Percentiles rank a stretch among this genome's conserved stretches.
These are phyloP conservation scores for Eulemur rubriventer DNA, from an alignment of 2,797 vertebrate genomes.

Conservation along the genomic window DNA sequence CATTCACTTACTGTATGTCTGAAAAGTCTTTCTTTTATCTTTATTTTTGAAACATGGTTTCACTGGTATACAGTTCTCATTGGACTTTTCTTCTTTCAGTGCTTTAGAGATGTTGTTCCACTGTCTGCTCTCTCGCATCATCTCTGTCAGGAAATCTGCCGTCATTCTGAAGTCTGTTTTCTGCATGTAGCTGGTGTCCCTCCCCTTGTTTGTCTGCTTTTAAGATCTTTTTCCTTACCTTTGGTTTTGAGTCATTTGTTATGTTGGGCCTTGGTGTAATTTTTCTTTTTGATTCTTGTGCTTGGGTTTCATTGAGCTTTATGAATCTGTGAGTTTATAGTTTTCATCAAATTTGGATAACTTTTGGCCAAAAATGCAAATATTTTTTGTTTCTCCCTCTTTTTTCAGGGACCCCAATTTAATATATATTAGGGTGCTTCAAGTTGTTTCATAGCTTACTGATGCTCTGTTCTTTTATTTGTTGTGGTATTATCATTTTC, in stretches of 20 bases:
- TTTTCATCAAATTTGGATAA: background rate
- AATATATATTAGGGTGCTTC: rapidly evolving
- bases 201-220: background rate
- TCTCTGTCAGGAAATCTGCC: background rate
- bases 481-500: background rate
- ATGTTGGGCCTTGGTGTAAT: background rate
- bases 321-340: background rate
- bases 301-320: background rate
- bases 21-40: background rate
- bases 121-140: rapidly evolving
- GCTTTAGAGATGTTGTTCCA: rapidly evolving
- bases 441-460: background rate
- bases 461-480: background rate
- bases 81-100: background rate
- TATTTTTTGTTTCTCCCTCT: background rate
- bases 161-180: background rate
- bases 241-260: background rate
- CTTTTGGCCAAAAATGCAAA: background rate
- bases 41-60: background rate
- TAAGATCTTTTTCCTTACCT: background rate
- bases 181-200: background rate
- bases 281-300: background rate
- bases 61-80: background rate
- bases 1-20: background rate
- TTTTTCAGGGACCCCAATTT: background rate